Evolutionary conservation across 2,888 invertebrate species (phyloP).

Genomic region (Stramonita haemastoma): DNA sequence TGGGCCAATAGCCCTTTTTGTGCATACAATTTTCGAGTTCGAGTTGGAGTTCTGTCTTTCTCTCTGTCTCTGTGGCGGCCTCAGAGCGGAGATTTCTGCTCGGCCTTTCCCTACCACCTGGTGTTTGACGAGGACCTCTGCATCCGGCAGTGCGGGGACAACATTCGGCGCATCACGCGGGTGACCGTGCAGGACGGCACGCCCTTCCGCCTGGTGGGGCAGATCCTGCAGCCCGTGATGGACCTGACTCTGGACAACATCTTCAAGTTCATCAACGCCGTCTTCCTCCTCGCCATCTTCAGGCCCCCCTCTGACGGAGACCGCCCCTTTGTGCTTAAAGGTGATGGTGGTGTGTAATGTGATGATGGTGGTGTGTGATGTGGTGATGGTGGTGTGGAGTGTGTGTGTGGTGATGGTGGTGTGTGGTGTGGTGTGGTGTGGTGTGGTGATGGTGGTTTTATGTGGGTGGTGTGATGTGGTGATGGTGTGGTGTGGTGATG

Average conservation of each 20-base stretch:
- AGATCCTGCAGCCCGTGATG: conserved; percentile 69
- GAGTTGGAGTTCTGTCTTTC: no score
- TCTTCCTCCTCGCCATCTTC: conserved; percentile 62
- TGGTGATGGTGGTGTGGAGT: no score
- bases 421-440: no score
- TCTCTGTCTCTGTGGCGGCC: background rate
- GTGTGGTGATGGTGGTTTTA: no score
- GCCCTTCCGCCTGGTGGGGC: conserved; percentile 53
- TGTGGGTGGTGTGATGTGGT: no score
- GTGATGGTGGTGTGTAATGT: background rate
- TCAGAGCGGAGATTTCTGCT: conserved; percentile 67
- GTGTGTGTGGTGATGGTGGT: no score
- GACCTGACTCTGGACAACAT: conserved; percentile 65
- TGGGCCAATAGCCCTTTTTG: no score
- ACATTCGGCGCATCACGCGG: conserved; percentile 67
- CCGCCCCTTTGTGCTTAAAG: conserved; percentile 40
- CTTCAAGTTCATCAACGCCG: conserved; percentile 70
- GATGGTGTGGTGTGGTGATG: no score
- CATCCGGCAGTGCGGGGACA: conserved; percentile 64
- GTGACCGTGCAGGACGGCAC: conserved; percentile 52
- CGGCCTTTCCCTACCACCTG: conserved; percentile 73
- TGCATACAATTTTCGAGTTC: no score
- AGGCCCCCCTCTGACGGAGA: background rate
- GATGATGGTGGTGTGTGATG: no score
- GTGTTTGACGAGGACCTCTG: conserved; percentile 66